Conservation (phyloP, 2,888 invertebrate species). For the Eulithis testata region DNA sequence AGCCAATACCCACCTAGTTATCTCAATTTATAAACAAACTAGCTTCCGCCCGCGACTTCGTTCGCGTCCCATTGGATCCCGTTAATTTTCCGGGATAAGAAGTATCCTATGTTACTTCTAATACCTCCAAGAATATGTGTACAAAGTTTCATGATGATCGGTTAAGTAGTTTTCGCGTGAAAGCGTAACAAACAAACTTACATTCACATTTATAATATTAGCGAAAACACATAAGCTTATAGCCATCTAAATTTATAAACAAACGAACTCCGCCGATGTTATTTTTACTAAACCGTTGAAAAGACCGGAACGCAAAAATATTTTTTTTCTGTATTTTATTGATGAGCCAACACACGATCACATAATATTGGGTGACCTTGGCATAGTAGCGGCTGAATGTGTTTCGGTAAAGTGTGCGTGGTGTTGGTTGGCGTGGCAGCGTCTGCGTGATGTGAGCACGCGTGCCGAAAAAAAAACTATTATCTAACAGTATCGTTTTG, state of each 20-base stretch:
- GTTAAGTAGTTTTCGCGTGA: too few relatives aligned
- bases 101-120: too few relatives aligned
- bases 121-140: too few relatives aligned
- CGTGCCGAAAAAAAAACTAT: slow-evolving; percentile 44
- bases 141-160: too few relatives aligned
- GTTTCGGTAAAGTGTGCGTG: slow-evolving; percentile 46
- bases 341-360: slow-evolving; percentile 60
- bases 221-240: too few relatives aligned
- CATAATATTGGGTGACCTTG: slow-evolving; percentile 68
- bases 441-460: slow-evolving; percentile 32
- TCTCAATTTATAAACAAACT: slow-evolving; percentile 15
- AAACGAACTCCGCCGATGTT: slow-evolving; percentile 23
- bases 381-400: slow-evolving; percentile 58
- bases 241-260: too few relatives aligned
- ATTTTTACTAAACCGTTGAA: slow-evolving; percentile 24
- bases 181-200: too few relatives aligned
- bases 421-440: slow-evolving; percentile 47
- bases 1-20: slow-evolving; percentile 11
- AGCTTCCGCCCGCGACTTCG: too few relatives aligned
- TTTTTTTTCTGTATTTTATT: slow-evolving; percentile 58
- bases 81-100: too few relatives aligned
- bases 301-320: slow-evolving; percentile 23
- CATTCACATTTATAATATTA: too few relatives aligned
- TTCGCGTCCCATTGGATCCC: too few relatives aligned
- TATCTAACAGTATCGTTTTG: slow-evolving; percentile 44